Evolutionary conservation across 2,797 vertebrate genomes (phyloP).

Genomic region (Enteromius paludinosus): DNA sequence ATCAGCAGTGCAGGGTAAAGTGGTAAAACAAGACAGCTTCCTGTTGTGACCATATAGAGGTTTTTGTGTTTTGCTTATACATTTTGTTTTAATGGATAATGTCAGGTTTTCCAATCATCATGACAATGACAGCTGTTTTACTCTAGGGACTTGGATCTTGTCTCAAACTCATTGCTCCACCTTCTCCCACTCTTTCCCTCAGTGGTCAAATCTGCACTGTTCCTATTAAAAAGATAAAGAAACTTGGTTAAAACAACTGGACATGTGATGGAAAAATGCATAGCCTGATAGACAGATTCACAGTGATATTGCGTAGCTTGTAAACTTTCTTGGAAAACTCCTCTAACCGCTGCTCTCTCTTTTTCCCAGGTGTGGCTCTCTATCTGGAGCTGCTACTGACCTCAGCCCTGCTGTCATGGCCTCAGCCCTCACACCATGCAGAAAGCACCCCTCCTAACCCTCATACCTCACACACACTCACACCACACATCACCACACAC

Average conservation of each 20-base stretch:
- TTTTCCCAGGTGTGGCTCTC: conserved; percentile 43
- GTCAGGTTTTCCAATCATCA: background rate
- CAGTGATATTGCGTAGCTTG: too few species aligned
- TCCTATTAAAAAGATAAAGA: background rate
- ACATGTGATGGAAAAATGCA: background rate
- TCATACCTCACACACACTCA: conserved; percentile 23
- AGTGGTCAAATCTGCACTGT: background rate
- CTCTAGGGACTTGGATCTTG: background rate
- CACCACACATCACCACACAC: conserved; percentile 20
- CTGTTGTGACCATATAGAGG: background rate
- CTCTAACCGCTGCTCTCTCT: background rate
- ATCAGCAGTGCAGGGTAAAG: background rate
- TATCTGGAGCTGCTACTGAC: conserved; percentile 41
- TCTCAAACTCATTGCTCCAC: background rate
- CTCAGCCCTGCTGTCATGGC: conserved; percentile 50
- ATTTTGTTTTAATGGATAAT: background rate
- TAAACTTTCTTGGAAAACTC: background rate
- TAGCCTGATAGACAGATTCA: background rate
- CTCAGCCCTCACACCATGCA: conserved; percentile 59
- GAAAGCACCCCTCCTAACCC: conserved; percentile 67
- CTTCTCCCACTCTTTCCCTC: background rate
- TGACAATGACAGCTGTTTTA: background rate
- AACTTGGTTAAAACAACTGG: background rate
- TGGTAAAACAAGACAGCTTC: background rate
- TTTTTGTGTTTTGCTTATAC: conserved; percentile 2